Conservation (phyloP, 2,797 vertebrate genomes). For the Anomalospiza imberbis region DNA sequence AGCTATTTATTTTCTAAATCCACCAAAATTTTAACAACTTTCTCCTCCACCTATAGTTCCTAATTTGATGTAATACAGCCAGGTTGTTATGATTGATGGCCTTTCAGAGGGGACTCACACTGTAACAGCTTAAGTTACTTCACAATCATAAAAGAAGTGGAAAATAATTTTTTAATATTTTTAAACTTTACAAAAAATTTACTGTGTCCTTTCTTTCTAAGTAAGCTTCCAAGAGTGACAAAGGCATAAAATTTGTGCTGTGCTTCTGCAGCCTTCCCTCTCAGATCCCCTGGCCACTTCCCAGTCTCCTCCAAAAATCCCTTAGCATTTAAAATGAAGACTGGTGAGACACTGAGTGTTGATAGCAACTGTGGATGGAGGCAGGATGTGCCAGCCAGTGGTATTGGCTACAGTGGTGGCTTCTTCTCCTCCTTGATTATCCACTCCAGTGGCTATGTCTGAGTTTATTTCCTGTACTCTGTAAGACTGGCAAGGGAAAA, state of each 20-base stretch:
- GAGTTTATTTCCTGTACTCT: background rate
- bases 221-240: background rate
- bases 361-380: background rate
- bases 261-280: background rate
- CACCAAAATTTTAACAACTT: constrained; percentile 6
- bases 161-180: background rate
- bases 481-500: background rate
- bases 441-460: background rate
- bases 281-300: background rate
- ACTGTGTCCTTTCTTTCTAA: background rate
- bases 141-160: background rate
- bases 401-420: background rate
- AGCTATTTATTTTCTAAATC: constrained; percentile 20
- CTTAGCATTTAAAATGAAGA: background rate
- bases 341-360: background rate
- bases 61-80: background rate
- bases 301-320: background rate
- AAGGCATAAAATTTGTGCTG: background rate
- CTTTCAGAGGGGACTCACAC: background rate
- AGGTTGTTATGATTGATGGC: background rate
- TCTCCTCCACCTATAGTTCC: background rate
- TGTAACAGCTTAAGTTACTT: background rate
- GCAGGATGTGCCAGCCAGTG: background rate
- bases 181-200: background rate
- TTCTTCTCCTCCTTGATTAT: background rate